A percentile compares a stretch with the other conserved stretches of the same genome.
phyloP scores from a whole-genome alignment of 2,113 vertebrate genomes.

The Trematocara stigmaticum region DNA sequence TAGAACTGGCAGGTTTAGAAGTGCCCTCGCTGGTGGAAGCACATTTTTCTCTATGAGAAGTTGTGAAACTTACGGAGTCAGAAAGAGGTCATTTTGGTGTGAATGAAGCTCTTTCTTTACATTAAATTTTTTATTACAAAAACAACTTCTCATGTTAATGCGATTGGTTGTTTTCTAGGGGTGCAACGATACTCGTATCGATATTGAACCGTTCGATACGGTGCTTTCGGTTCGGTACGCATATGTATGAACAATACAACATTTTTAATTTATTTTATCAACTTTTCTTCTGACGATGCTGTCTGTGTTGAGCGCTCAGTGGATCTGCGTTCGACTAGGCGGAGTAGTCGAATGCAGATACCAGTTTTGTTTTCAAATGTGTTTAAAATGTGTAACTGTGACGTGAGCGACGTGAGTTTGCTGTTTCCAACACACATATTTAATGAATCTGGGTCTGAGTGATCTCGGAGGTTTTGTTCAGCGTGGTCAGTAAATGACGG shows the following conservation, averaged over 20 bases:
- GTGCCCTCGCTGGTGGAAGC: rapidly evolving
- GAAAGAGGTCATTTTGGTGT: background rate
- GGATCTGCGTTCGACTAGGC: too few relatives aligned
- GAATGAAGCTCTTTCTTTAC: background rate
- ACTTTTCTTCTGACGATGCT: too few relatives aligned
- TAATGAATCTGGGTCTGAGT: background rate
- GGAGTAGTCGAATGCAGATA: too few relatives aligned
- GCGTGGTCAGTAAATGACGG: background rate
- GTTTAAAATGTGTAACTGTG: rapidly evolving
- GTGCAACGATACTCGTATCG: too few relatives aligned
- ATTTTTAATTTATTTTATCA: too few relatives aligned
- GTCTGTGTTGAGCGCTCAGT: too few relatives aligned
- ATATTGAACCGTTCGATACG: too few relatives aligned
- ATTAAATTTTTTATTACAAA: rapidly evolving
- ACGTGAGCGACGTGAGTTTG: background rate
- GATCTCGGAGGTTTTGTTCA: background rate
- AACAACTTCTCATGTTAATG: background rate
- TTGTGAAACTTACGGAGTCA: background rate
- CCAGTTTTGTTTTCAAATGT: background rate
- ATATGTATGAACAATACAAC: too few relatives aligned
- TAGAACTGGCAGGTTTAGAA: background rate
- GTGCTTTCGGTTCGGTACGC: too few relatives aligned
- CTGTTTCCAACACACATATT: background rate
- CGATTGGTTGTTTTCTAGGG: background rate
- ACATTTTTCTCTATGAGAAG: background rate